Conservation (phyloP, 1,140 invertebrate species). For the Tetramorium alpestre region DNA sequence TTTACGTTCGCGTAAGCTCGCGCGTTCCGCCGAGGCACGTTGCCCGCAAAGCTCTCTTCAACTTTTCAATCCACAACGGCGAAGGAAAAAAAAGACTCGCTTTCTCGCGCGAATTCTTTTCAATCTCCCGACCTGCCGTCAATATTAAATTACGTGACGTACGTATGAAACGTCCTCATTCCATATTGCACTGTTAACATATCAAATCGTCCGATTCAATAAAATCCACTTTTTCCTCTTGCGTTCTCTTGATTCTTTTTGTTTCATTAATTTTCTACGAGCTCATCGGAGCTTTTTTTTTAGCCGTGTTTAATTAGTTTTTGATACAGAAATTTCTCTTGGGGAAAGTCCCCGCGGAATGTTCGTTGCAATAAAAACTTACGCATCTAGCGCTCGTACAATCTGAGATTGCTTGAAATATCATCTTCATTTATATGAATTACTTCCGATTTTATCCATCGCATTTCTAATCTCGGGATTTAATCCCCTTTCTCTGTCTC, state of each 20-base stretch:
- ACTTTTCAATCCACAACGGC: constrained; percentile 10
- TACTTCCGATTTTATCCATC: not conserved
- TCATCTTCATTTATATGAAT: not conserved
- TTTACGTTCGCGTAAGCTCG: constrained; percentile 39
- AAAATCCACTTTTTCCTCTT: not conserved
- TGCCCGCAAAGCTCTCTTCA: not conserved
- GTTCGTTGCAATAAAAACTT: not conserved
- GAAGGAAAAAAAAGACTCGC: not conserved
- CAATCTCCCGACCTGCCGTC: not conserved
- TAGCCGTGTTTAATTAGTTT: not conserved
- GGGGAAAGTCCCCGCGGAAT: not conserved
- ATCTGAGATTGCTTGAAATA: not conserved
- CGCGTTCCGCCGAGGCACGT: not conserved
- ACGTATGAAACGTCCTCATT: not conserved
- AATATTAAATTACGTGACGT: constrained; percentile 22
- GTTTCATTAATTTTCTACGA: not conserved
- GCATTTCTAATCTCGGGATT: not conserved
- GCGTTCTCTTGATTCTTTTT: not conserved
- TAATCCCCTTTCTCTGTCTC: not conserved
- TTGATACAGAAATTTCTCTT: not conserved
- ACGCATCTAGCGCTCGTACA: not conserved
- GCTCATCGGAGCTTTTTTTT: not conserved
- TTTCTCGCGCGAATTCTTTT: not conserved
- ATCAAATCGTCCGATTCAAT: not conserved
- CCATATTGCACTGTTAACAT: not conserved